These are phyloP conservation scores for Ephialtes manifestator DNA, from an alignment of 2,888 invertebrate genomes.

Conservation along the genomic window DNA sequence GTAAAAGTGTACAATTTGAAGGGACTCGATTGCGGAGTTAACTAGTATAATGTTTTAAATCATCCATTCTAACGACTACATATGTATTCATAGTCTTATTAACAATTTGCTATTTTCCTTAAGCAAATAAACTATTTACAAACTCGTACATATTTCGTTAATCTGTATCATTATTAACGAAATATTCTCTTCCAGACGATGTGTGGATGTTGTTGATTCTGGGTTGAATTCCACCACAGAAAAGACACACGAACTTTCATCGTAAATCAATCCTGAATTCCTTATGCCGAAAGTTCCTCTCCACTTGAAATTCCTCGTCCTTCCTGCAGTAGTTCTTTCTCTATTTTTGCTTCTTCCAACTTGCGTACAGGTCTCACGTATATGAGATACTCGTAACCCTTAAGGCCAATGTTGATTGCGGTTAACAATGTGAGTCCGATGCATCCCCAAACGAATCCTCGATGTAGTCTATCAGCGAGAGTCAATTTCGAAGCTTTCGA, in stretches of 20 bases:
- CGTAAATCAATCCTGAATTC: neutral
- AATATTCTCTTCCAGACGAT: neutral
- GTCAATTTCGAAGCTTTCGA: slow-evolving; percentile 73
- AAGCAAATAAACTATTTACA: slow-evolving; percentile 22
- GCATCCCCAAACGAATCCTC: slow-evolving; percentile 86
- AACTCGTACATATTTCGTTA: no score
- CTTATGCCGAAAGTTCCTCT: neutral
- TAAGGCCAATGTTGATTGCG: slow-evolving; percentile 83
- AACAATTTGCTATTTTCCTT: slow-evolving; percentile 16
- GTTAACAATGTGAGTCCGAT: slow-evolving; percentile 86
- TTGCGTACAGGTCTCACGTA: slow-evolving; percentile 84
- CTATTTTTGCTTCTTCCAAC: slow-evolving; percentile 84
- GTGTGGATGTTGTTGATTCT: neutral
- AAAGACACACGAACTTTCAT: neutral
- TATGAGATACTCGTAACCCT: slow-evolving; percentile 86
- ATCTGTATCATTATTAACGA: slow-evolving; percentile 16
- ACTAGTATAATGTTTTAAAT: neutral
- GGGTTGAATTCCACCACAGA: neutral
- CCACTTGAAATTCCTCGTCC: slow-evolving; percentile 78
- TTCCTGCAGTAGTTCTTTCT: slow-evolving; percentile 87
- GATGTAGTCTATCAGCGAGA: slow-evolving; percentile 87
- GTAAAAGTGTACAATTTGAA: slow-evolving; percentile 17
- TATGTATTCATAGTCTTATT: neutral
- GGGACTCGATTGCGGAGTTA: neutral
- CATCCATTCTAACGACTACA: neutral